Base-by-base conservation (phyloP, 2,113 vertebrate species). In the Dasyurus viverrinus region DNA sequence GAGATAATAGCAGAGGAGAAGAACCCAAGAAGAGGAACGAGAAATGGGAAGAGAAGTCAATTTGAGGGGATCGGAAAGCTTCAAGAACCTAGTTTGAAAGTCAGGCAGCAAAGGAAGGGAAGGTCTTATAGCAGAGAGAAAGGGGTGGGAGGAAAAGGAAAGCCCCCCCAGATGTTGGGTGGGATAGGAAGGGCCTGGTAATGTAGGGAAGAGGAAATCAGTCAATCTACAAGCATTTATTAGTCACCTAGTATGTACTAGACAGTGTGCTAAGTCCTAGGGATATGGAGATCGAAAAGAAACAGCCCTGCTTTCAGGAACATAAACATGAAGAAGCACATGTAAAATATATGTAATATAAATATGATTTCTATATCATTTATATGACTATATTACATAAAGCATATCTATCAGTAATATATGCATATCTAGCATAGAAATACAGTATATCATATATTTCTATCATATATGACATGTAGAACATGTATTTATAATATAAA, bases 191-290 rank as follows among this genome's bases (percentile, higher is more conserved):
- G 57, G 57, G 27, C 11, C 27, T 68, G 3, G 57, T 68, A 36
- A 0, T 68, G 30, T 30, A 30, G 22, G 12, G 30, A 30, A 12
- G 27, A 30, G 57, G 57, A 68, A 36, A 30, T 68, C 48, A 36
- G 12, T 68, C 48, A 95, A n/a, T 90, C 95, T 30, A 52, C 50
- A 57, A 94, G 57, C 89, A 93, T 90, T 92, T 93, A 93, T 22
- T 93, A 36, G 52, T 22, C 50, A 48, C 90, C 48, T 47, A 42
- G 47, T 95, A 26, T 50, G 52, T 90, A 53, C 50, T 10, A 42
- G 54, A 30, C 52, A 46, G 50, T 89, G 36, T 25, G 8, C 48
- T 30, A 89, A 50, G 50, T 6, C 26, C 22, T 53, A 26, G 92
- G 26, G 11, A 12, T 68, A 1, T 12, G 27, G 57, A 68, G 57